Percentiles rank a stretch among this genome's conserved stretches.
phyloP scores from a whole-genome alignment of 30 jellyfish, hydroid and myxozoan genomes.

The Turritopsis dohrnii region DNA sequence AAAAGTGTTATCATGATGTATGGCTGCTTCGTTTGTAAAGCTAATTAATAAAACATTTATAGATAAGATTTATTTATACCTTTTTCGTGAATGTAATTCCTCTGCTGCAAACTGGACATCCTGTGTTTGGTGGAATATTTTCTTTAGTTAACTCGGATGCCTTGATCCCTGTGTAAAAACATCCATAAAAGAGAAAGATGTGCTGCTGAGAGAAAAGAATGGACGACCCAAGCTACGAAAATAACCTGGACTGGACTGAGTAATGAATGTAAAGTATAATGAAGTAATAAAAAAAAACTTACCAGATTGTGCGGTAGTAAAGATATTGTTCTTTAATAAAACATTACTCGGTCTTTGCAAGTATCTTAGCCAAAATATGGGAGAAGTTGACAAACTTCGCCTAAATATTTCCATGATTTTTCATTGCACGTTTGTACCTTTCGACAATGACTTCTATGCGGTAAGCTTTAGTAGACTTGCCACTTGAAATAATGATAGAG shows the following conservation, averaged over 20 bases:
- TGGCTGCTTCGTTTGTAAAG: background rate
- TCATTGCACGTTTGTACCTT: background rate
- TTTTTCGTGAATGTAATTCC: constrained; percentile 58
- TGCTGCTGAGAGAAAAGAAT: background rate
- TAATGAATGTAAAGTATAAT: too few species aligned
- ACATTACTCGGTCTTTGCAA: background rate
- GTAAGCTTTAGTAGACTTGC: background rate
- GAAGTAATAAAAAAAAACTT: background rate
- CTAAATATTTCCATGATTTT: background rate
- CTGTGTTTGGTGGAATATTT: constrained; percentile 56
- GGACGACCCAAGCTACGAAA: background rate
- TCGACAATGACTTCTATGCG: background rate
- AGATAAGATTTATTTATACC: constrained; percentile 28
- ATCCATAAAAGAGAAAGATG: background rate
- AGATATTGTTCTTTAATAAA: too few species aligned
- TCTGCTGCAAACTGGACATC: constrained; percentile 96
- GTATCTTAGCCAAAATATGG: background rate
- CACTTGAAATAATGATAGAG: too few species aligned
- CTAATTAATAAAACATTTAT: background rate
- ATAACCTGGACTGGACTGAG: too few species aligned
- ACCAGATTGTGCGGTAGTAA: background rate
- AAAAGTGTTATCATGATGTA: too few species aligned
- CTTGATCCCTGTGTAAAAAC: constrained; percentile 33
- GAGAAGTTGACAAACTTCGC: background rate
- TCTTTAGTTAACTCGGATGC: constrained; percentile 83